Evolutionary conservation across 2,888 invertebrate species (phyloP).

Genomic region (Lepidochrysops patricia): DNA sequence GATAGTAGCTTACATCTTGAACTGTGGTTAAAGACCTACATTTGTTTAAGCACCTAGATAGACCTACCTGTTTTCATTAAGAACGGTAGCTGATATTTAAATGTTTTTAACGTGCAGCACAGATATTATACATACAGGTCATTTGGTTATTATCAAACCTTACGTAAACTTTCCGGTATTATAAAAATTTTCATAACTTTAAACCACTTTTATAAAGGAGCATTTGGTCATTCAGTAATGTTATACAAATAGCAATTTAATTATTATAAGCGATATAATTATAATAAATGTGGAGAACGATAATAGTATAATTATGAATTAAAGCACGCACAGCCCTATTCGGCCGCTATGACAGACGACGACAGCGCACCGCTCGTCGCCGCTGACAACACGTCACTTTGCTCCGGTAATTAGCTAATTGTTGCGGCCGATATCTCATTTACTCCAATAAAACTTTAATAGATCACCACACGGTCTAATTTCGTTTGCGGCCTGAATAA

Average conservation of each 20-base stretch:
- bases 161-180: no score
- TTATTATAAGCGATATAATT: not conserved
- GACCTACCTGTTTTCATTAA: no score
- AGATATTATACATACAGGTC: not conserved
- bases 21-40: not conserved
- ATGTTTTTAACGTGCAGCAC: not conserved
- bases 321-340: conserved; percentile 25
- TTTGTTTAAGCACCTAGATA: no score
- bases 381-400: conserved; percentile 40
- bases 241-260: not conserved
- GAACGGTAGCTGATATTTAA: no score
- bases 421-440: conserved; percentile 27
- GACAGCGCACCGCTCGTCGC: conserved; percentile 33
- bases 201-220: not conserved
- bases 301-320: conserved; percentile 9
- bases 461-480: not conserved
- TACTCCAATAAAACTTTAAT: conserved; percentile 17
- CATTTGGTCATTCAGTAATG: not conserved
- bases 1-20: not conserved
- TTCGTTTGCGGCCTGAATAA: conserved; percentile 10
- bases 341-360: conserved; percentile 40
- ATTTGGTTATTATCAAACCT: no score
- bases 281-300: conserved; percentile 4
- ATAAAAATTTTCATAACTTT: not conserved
- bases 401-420: conserved; percentile 57